Base-by-base conservation (phyloP, 2,113 vertebrate species). In the Apaloderma vittatum region DNA sequence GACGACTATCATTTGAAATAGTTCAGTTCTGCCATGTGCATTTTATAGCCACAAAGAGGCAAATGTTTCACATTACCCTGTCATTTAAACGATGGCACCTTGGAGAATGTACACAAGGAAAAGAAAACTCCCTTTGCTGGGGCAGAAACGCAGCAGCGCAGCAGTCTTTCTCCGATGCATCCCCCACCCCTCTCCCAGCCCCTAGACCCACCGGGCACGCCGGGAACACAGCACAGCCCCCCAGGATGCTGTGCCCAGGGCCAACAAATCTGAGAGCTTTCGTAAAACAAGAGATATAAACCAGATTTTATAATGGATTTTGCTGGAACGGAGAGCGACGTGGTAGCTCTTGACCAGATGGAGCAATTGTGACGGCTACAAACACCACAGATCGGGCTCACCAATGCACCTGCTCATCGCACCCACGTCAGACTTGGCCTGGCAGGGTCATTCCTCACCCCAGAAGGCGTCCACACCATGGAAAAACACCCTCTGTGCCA, bases 11-110 rank as follows among this genome's bases (percentile, higher is more conserved):
- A 29, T 91, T 92, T 91, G 68, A 84, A 93, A 96, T 91, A 74
- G 85, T 92, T 94, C 92, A 91, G 95, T 92, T 94, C 96, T 90
- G 85, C 92, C 73, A 63, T 21, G 27, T 87, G 88, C 49, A 43
- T 71, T 95, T 94, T 90, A 95, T 37, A 76, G 77, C 77, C 88
- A 57, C 58, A 90, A 87, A 85, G 77, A 46, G 73, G 61, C 70
- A 57, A 78, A 89, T n/a, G 87, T 73, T 81, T 85, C 78, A 67
- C 83, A 90, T 91, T 89, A 87, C 66, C 37, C 65, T 49, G 82
- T 43, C 88, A 54, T 79, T 80, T 74, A 86, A 85, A 87, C 58
- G 68, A 55, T 87, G 92, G 93, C 27, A 59, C 62, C 92, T 61
- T 32, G 32, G 26, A 37, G 84, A 54, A 61, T 0, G 5, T 3